Percentiles rank a stretch among this genome's conserved stretches.
These are phyloP conservation scores for Lasioglossum malachurum DNA, from an alignment of 2,888 invertebrate species.

Conservation along the genomic window DNA sequence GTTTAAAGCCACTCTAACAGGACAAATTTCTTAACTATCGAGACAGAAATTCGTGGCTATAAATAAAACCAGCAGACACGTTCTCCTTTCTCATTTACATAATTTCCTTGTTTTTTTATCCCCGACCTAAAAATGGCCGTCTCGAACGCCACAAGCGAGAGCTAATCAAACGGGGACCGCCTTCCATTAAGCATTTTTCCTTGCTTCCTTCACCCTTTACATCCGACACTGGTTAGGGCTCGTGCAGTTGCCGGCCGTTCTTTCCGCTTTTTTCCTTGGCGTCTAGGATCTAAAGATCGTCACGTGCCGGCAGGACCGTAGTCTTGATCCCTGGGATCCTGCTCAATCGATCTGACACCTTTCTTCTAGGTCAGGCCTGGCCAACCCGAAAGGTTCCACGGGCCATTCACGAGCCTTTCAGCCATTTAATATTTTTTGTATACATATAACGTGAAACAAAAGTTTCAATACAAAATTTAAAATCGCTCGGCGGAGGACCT, in stretches of 20 bases:
- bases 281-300: conserved; percentile 56
- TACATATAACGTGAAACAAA: too few species aligned
- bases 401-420: too few species aligned
- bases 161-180: conserved; percentile 10
- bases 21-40: not conserved
- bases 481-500: too few species aligned
- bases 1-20: not conserved
- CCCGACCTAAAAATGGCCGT: not conserved
- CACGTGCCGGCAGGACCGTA: conserved; percentile 32
- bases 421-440: too few species aligned
- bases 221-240: not conserved
- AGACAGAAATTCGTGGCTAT: not conserved
- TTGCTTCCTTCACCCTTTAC: conserved; percentile 16
- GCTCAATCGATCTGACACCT: not conserved
- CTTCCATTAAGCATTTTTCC: not conserved
- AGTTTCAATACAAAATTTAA: too few species aligned
- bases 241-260: conserved; percentile 27
- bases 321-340: not conserved
- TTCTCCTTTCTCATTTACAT: not conserved
- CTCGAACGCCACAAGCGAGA: not conserved
- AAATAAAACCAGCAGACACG: not conserved
- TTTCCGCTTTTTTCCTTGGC: conserved; percentile 32
- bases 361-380: not conserved
- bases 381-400: too few species aligned
- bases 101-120: conserved; percentile 5